Conservation (phyloP, 92 coral and sea anemone genomes). For the Epizoanthus stellaris region DNA sequence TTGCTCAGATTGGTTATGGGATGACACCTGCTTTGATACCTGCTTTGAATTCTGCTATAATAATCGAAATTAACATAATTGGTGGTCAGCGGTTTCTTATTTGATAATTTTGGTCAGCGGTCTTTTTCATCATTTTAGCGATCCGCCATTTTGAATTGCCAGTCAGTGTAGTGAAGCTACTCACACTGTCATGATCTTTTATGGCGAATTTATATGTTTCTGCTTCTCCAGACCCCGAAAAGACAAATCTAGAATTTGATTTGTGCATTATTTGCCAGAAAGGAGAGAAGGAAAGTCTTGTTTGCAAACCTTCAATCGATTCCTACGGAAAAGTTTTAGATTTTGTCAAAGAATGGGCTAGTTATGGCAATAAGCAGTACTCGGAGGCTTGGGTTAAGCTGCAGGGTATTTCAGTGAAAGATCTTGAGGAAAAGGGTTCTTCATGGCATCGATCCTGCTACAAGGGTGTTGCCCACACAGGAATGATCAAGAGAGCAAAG, state of each 20-base stretch:
- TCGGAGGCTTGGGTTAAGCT: conserved; percentile 53
- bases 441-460: conserved; percentile 62
- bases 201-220: conserved; percentile 24
- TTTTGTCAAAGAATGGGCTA: conserved; percentile 51
- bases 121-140: conserved; percentile 31
- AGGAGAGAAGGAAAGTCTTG: conserved; percentile 50
- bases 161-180: conserved; percentile 17
- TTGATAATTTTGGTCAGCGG: conserved; percentile 52
- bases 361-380: conserved; percentile 42
- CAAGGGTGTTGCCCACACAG: conserved; percentile 44
- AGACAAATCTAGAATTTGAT: conserved; percentile 29
- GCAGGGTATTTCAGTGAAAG: conserved; percentile 27
- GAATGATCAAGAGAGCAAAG: conserved; percentile 53
- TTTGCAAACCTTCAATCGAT: conserved; percentile 40
- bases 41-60: conserved; percentile 1
- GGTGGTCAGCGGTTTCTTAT: conserved; percentile 33
- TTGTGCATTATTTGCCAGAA: conserved; percentile 59
- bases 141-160: conserved; percentile 59
- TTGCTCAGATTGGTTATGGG: conserved; percentile 34
- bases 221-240: conserved; percentile 6
- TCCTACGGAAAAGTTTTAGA: conserved; percentile 36
- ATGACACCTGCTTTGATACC: conserved; percentile 12
- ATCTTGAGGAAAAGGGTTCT: conserved; percentile 35
- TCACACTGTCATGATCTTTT: conserved; percentile 3
- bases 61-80: conserved; percentile 2